Percentiles rank a stretch among this genome's conserved stretches.
Conservation (phyloP, 2,797 vertebrate genomes). For the Labeo calbasu region DNA sequence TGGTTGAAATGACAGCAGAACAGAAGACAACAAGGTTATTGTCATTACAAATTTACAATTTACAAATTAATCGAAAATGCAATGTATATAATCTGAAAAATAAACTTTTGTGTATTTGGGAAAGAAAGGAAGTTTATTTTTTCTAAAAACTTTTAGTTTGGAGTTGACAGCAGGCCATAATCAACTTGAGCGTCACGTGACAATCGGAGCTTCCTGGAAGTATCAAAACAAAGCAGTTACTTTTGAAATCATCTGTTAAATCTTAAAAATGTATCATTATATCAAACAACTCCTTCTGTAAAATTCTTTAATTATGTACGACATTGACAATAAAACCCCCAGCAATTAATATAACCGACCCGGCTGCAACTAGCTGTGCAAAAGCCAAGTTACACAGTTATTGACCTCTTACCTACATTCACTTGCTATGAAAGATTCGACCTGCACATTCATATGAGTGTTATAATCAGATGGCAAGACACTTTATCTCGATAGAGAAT, state of each 20-base stretch:
- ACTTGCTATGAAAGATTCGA: not conserved
- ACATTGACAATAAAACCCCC: not conserved
- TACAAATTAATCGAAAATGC: not conserved
- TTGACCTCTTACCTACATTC: conserved; percentile 59
- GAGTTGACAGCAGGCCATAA: not conserved
- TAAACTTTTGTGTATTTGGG: no score
- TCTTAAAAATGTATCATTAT: not conserved
- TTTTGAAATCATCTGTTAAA: not conserved
- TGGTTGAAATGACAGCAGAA: no score
- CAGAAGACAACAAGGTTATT: no score
- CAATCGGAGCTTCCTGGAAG: conserved; percentile 2
- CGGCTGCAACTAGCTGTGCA: not conserved
- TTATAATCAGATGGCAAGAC: not conserved
- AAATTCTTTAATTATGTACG: not conserved
- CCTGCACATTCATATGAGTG: not conserved
- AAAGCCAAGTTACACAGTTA: not conserved
- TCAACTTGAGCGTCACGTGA: conserved; percentile 8
- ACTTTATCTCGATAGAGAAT: not conserved
- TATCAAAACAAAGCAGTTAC: conserved; percentile 23
- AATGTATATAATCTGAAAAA: not conserved
- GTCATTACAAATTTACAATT: no score
- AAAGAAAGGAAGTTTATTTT: not conserved
- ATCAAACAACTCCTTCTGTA: not conserved
- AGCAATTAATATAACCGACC: not conserved
- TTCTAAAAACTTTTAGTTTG: not conserved